Evolutionary conservation across 2,113 vertebrate genomes (phyloP), one percentile per base, ranked within the genome.

Genomic region (Elephantulus edwardii): DNA sequence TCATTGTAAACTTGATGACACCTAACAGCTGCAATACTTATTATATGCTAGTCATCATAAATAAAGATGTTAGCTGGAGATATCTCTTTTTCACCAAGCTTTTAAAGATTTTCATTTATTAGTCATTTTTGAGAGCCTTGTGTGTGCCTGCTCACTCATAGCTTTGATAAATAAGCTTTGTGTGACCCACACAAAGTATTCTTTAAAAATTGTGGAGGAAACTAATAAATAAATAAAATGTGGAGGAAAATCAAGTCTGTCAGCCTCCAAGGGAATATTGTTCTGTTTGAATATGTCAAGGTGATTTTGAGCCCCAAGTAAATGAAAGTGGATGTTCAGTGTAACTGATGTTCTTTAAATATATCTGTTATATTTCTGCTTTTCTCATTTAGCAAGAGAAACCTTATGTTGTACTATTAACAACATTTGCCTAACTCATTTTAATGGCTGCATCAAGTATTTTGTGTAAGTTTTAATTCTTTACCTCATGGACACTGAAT

Each of bases 351-450:
- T 81, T 35, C 11, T 89, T 80, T 79, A 70, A 62, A 14, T 81
- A 22, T 30, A 60, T 26, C 22, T 74, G 58, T 52, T 62, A 28
- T 12, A 33, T 46, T 46, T 28, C n/a, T 60, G 33, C 24, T 81
- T 22, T 72, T 81, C 72, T 58, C 28, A 54, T 28, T 78, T 66
- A 42, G 44, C 35, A 40, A 68, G 46, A 28, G 44, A 90, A 91
- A 64, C 83, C 20, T 88, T 17, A 56, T 60, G 17, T 26, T 76
- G 7, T 54, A 62, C 52, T 64, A 9, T 91, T 85, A 48, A 0
- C 48, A n/a, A 71, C 38, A 50, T 93, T 44, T 54, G 4, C 24
- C 85, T 75, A 91, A 93, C 50, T 91, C n/a, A 72, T 33, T 77
- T 90, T 89, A 82, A 52, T 82, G 48, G 38, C 26, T 71, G 10